A percentile compares a stretch with the other conserved stretches of the same genome.
phyloP scores from a whole-genome alignment of 1,140 invertebrate genomes.

The Meloidogyne floridensis region DNA sequence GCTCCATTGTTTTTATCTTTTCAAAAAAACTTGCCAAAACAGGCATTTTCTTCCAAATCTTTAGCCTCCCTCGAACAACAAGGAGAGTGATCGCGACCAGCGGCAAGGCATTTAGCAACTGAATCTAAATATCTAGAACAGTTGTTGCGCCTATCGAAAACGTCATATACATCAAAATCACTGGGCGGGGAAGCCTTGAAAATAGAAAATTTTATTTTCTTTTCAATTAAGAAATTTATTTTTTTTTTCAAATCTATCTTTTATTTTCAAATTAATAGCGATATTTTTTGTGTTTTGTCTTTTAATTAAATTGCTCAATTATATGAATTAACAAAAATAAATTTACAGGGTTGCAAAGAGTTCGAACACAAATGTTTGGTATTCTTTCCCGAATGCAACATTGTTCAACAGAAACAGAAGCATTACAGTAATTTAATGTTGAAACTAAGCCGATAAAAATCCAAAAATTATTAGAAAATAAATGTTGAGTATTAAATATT shows the following conservation, averaged over 20 bases:
- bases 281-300: too few species aligned
- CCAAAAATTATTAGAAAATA: neutral
- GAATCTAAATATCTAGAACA: conserved; percentile 22
- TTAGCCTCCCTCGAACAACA: conserved; percentile 27
- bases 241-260: too few species aligned
- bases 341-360: conserved; percentile 4
- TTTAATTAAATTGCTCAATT: too few species aligned
- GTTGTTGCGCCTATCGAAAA: conserved; percentile 21
- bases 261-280: too few species aligned
- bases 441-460: neutral
- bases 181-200: conserved; percentile 14
- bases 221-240: too few species aligned
- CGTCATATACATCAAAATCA: conserved; percentile 32
- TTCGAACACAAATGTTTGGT: neutral
- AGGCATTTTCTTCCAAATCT: conserved; percentile 28
- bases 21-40: conserved; percentile 21
- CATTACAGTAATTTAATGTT: neutral
- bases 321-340: neutral
- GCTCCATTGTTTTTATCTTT: neutral
- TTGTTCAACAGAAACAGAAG: neutral
- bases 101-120: conserved; percentile 26
- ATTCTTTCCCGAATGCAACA: neutral
- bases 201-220: neutral
- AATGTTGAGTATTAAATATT: neutral
- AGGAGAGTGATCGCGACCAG: conserved; percentile 23